phyloP scores from a whole-genome alignment of 2,797 vertebrate genomes.

The Macroramphosus scolopax region DNA sequence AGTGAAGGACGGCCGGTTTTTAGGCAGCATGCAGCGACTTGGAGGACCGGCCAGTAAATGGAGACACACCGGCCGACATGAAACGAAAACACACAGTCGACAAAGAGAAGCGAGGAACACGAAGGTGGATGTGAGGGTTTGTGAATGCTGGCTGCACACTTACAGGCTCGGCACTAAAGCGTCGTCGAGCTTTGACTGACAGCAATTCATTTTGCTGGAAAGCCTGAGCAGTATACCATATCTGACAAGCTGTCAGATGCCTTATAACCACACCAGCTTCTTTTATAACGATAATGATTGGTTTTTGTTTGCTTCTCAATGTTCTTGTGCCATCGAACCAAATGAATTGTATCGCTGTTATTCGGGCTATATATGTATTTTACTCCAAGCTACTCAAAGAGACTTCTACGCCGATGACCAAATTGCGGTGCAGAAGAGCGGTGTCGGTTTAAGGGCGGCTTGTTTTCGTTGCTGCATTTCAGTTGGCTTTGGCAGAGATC shows the following conservation, averaged over 20 bases:
- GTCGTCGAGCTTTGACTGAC: slow-evolving; percentile 39
- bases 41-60: slow-evolving; percentile 12
- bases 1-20: slow-evolving; percentile 18
- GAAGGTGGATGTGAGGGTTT: slow-evolving; percentile 24
- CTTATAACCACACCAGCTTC: neutral
- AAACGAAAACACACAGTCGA: no score
- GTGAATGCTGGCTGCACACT: slow-evolving; percentile 29
- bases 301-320: no score
- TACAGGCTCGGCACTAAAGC: no score
- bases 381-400: no score
- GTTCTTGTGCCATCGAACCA: no score
- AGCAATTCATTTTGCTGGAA: slow-evolving; percentile 30
- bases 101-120: slow-evolving; percentile 26
- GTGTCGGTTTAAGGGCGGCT: no score
- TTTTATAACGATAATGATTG: no score
- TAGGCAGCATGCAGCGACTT: slow-evolving; percentile 31
- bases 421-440: slow-evolving; percentile 21
- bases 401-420: no score
- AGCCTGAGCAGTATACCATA: no score
- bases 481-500: slow-evolving; percentile 29
- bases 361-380: no score
- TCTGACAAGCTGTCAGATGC: slow-evolving; percentile 37
- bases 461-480: slow-evolving; percentile 15
- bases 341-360: no score
- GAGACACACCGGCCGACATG: neutral